phyloP scores from a whole-genome alignment of 2,113 vertebrate genomes.

The Erythrolamprus reginae region DNA sequence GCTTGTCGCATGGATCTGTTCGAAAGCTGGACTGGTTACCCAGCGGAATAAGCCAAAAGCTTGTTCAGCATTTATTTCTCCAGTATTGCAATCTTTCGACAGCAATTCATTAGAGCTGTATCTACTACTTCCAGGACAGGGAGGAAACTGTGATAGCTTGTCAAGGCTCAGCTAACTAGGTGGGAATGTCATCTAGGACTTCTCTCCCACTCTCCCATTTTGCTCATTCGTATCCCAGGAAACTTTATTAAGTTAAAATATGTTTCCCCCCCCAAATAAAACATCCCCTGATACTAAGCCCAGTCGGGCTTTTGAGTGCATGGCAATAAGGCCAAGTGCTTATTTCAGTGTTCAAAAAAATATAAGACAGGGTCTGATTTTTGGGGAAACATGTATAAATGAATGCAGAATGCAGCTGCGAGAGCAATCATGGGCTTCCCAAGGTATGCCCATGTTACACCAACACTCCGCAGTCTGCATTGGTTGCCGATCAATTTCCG shows the following conservation, averaged over 20 bases:
- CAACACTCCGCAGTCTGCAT: too few species aligned
- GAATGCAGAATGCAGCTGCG: too few species aligned
- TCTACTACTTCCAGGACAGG: background rate
- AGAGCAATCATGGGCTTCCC: too few species aligned
- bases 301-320: too few species aligned
- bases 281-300: too few species aligned
- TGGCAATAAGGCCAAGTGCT: too few species aligned
- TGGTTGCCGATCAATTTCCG: too few species aligned
- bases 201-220: background rate
- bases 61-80: constrained; percentile 12
- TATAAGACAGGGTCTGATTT: too few species aligned
- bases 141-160: background rate
- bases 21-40: background rate
- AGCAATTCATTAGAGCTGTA: background rate
- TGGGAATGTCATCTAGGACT: background rate
- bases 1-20: background rate
- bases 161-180: background rate
- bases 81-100: background rate
- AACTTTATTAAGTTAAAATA: background rate
- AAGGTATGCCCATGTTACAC: too few species aligned
- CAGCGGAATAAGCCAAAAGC: background rate
- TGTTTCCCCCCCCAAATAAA: too few species aligned
- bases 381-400: too few species aligned
- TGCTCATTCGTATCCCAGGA: background rate
- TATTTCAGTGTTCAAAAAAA: too few species aligned